Percentiles rank a stretch among this genome's conserved stretches.
Conservation (phyloP, 2,113 vertebrate genomes). For the Melospiza georgiana region DNA sequence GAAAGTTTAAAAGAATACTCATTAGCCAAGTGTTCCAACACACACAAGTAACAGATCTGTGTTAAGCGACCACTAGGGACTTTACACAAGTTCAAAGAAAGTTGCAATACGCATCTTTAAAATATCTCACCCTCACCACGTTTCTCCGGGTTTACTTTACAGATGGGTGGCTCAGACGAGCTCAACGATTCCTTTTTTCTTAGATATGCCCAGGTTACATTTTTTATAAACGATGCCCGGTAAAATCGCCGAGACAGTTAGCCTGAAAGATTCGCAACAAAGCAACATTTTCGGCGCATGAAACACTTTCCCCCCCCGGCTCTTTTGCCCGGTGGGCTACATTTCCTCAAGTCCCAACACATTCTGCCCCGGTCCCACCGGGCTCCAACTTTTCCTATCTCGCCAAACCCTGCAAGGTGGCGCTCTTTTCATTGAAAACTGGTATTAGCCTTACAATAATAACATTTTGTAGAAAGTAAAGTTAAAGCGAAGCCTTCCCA, state of each 20-base stretch:
- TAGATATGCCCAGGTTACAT: background rate
- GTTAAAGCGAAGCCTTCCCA: conserved; percentile 39
- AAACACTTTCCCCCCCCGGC: background rate
- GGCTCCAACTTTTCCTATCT: conserved; percentile 61
- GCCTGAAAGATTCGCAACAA: background rate
- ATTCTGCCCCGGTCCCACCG: background rate
- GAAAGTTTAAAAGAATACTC: conserved; percentile 26
- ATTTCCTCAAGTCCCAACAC: conserved; percentile 4
- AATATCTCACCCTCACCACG: background rate
- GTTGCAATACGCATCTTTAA: background rate
- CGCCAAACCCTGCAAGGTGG: conserved; percentile 76
- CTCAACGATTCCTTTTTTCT: background rate
- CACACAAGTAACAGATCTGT: background rate
- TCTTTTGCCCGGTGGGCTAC: background rate
- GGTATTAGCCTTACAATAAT: conserved; percentile 18
- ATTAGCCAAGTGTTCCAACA: background rate
- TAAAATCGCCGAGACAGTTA: background rate
- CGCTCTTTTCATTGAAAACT: conserved; percentile 73
- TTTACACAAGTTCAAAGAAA: conserved; percentile 29
- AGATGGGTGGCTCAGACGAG: background rate
- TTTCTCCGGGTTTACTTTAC: background rate
- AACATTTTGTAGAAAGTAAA: conserved; percentile 56
- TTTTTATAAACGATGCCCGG: background rate
- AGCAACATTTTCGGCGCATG: background rate
- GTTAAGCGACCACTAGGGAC: conserved; percentile 45